Base-by-base conservation (phyloP, 2,113 vertebrate genomes). In the Pogona vitticeps region DNA sequence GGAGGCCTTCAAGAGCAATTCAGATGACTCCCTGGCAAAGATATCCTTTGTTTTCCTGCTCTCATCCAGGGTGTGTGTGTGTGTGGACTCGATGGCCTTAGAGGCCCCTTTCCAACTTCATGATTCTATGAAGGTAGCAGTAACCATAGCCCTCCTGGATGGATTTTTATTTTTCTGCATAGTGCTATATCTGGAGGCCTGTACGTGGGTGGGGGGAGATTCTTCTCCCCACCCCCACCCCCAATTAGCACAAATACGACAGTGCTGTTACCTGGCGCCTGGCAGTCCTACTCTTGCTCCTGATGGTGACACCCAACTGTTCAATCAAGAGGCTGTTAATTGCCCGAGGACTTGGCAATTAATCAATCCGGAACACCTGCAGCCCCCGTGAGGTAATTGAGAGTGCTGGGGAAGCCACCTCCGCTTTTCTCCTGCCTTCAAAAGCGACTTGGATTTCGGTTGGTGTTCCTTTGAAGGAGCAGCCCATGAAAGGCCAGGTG, bases 291-390 rank as follows among this genome's bases (percentile, higher is more conserved):
- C 33, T 75, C 0, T 0, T 42, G 76, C 72, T 84, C 46, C 38
- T 36, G 73, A 72, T 46, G 42, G 31, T 21, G 80, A 5, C 81
- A 71, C 56, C 79, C 59, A 2, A 36, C 36, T 33, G 72, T 38
- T 78, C 76, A 0, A 0, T 61, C 33, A 76, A 76, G 61, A 40
- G 1, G 21, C 46, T 77, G 86, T 82, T 80, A 87, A 82, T 82
- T 87, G 86, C 80, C 63, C 65, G 92, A 52, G 87, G 82, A 20
- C 89, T 82, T 88, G 42, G 33, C 89, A 82, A 52, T 90, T 83
- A 71, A n/a, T 94, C 5, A 10, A 77, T 82, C 89, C 84, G 3
- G 13, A 23, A 36, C 78, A 87, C 40, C 78, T 87, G 85, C 79
- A 81, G 70, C 78, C 70, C n/a, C 40, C 5, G 72, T 5, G 0